These are phyloP conservation scores for Onthophagus taurus DNA, from an alignment of 1,140 invertebrate species.

Conservation along the genomic window DNA sequence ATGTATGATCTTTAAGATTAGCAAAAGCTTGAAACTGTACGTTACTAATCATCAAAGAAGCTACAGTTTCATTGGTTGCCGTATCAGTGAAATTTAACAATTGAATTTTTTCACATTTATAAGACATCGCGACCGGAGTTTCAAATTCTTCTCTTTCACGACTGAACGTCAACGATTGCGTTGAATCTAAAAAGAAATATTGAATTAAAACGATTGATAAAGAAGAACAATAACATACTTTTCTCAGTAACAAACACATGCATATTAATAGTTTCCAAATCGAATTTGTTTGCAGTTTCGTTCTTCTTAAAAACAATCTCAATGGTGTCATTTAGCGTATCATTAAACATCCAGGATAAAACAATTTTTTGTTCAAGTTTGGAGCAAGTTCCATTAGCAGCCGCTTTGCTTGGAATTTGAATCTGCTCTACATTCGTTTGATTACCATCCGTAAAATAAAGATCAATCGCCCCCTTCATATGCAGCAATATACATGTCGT, in stretches of 20 bases:
- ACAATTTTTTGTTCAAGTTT: slow-evolving; percentile 35
- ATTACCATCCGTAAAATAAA: slow-evolving; percentile 41
- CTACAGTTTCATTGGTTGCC: slow-evolving; percentile 35
- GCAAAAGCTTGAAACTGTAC: slow-evolving; percentile 67
- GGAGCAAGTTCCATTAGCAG: slow-evolving; percentile 38
- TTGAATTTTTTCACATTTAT: slow-evolving; percentile 52
- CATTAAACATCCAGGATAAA: slow-evolving; percentile 37
- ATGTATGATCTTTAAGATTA: slow-evolving; percentile 36
- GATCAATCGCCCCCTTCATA: slow-evolving; percentile 52
- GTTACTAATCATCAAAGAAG: slow-evolving; percentile 42
- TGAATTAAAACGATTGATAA: too few species aligned
- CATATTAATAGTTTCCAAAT: slow-evolving; percentile 1
- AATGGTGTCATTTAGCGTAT: slow-evolving; percentile 32
- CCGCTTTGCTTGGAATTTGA: slow-evolving; percentile 40
- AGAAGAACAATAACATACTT: neutral
- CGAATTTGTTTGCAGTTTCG: slow-evolving; percentile 9
- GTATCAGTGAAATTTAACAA: slow-evolving; percentile 42
- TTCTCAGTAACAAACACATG: neutral
- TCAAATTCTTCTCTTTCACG: slow-evolving; percentile 23
- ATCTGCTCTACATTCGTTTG: slow-evolving; percentile 18
- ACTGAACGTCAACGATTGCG: slow-evolving; percentile 8
- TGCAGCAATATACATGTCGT: slow-evolving; percentile 48
- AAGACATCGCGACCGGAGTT: slow-evolving; percentile 49
- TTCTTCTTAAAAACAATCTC: slow-evolving; percentile 38
- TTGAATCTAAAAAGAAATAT: slow-evolving; percentile 6